Percentiles rank a stretch among this genome's conserved stretches.
Evolutionary conservation across 2,888 invertebrate species (phyloP).

Genomic region (Pegoplata infirma): DNA sequence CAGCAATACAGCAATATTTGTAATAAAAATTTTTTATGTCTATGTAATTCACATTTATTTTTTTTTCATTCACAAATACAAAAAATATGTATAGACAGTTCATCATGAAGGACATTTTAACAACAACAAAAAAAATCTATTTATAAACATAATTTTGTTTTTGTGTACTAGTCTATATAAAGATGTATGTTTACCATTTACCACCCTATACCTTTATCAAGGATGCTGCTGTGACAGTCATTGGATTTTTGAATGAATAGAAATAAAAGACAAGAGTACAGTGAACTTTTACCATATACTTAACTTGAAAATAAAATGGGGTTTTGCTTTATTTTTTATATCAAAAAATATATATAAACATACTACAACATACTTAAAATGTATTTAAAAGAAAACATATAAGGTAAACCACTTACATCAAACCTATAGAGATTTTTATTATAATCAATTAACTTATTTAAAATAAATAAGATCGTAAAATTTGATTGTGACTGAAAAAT

Average conservation of each 20-base stretch:
- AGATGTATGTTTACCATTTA: no score
- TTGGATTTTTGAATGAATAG: slow-evolving; percentile 44
- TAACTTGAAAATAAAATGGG: background rate
- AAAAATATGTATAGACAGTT: no score
- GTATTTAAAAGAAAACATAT: no score
- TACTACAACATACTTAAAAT: background rate
- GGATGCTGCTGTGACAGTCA: slow-evolving; percentile 58
- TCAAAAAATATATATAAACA: background rate
- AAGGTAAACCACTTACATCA: no score
- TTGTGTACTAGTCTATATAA: no score
- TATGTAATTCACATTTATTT: no score
- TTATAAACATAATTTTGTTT: slow-evolving; percentile 15
- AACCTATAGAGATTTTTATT: no score
- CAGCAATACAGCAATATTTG: no score
- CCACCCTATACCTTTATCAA: slow-evolving; percentile 46
- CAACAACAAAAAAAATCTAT: background rate
- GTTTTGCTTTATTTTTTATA: background rate
- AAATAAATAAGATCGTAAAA: no score
- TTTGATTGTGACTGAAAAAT: no score
- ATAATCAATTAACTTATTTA: no score
- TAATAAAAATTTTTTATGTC: no score
- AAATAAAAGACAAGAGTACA: slow-evolving; percentile 42
- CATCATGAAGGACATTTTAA: background rate
- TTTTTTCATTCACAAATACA: background rate
- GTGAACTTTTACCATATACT: slow-evolving; percentile 33